phyloP scores from a whole-genome alignment of 1,140 invertebrate species.

The Scaptomyza hsui region DNA sequence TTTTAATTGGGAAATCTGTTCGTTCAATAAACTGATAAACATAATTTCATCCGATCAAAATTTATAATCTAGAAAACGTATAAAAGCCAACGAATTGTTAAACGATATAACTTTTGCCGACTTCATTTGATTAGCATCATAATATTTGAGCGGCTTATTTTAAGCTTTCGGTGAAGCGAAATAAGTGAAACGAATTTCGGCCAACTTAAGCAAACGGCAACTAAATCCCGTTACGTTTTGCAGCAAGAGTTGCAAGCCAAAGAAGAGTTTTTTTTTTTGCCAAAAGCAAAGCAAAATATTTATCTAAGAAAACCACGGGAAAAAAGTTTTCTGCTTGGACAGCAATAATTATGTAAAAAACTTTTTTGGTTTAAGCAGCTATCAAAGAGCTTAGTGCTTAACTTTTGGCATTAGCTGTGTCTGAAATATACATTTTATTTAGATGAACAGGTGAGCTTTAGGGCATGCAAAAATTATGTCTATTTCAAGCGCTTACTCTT shows the following conservation, averaged over 20 bases:
- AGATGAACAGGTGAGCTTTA: slow-evolving; percentile 8
- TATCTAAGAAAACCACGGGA: slow-evolving; percentile 23
- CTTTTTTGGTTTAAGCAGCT: slow-evolving; percentile 30
- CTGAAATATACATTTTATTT: slow-evolving; percentile 2
- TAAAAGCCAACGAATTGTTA: slow-evolving; percentile 20
- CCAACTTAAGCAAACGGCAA: slow-evolving; percentile 35
- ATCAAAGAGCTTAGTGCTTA: slow-evolving; percentile 42
- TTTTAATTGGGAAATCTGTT: too few species aligned
- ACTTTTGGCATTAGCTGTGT: slow-evolving; percentile 34
- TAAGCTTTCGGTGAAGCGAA: slow-evolving; percentile 29
- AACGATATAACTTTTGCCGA: slow-evolving; percentile 31
- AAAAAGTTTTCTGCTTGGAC: slow-evolving; percentile 36
- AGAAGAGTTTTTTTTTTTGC: slow-evolving; percentile 3
- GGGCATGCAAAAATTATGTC: background rate
- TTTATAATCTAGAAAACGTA: too few species aligned
- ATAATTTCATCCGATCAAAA: too few species aligned
- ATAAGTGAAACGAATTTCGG: slow-evolving; percentile 47
- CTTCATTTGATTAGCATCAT: slow-evolving; percentile 52
- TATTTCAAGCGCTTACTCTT: slow-evolving; percentile 7
- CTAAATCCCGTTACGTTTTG: slow-evolving; percentile 25
- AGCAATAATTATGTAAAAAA: slow-evolving; percentile 48
- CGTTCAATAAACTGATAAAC: too few species aligned
- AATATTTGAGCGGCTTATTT: slow-evolving; percentile 58
- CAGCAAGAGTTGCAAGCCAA: background rate
- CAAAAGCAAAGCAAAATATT: slow-evolving; percentile 29